Evolutionary conservation across 2,797 vertebrate genomes (phyloP).

Genomic region (Bovichtus diacanthus): DNA sequence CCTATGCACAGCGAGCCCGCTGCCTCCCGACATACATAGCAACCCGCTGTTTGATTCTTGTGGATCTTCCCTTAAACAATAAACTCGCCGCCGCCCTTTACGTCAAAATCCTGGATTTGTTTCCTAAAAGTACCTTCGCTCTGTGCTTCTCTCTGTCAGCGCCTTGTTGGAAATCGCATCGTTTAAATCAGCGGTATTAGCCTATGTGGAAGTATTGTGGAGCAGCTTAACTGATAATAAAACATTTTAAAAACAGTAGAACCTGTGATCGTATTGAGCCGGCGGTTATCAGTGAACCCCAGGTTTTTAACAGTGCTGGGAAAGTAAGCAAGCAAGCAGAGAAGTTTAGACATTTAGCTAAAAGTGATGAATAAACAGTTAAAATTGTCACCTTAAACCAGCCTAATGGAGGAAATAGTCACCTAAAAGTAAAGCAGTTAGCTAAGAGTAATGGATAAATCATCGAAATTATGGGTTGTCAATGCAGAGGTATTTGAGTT

Average conservation of each 20-base stretch:
- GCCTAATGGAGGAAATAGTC: background rate
- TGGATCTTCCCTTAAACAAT: slow-evolving; percentile 63
- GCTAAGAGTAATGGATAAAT: background rate
- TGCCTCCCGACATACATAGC: slow-evolving; percentile 59
- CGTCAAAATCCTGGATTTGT: slow-evolving; percentile 15
- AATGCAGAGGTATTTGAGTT: background rate
- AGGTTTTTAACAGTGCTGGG: background rate
- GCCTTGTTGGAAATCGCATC: background rate
- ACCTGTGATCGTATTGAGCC: background rate
- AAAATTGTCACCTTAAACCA: background rate
- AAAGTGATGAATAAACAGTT: background rate
- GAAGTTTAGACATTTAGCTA: background rate
- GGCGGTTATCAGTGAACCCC: too few species aligned
- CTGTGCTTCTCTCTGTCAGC: background rate
- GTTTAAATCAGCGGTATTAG: slow-evolving; percentile 2
- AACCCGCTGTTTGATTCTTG: slow-evolving; percentile 63
- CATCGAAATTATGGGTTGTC: background rate
- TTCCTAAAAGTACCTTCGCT: background rate
- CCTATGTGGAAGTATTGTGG: background rate
- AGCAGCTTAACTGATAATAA: too few species aligned
- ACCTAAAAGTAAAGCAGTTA: background rate
- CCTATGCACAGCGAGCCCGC: slow-evolving; percentile 56
- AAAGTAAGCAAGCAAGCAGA: background rate
- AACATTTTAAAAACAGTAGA: background rate
- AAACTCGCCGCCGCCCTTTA: slow-evolving; percentile 29